Percentiles rank a stretch among this genome's conserved stretches.
phyloP scores from a whole-genome alignment of 2,113 vertebrate genomes.

The Saimiri boliviensis region DNA sequence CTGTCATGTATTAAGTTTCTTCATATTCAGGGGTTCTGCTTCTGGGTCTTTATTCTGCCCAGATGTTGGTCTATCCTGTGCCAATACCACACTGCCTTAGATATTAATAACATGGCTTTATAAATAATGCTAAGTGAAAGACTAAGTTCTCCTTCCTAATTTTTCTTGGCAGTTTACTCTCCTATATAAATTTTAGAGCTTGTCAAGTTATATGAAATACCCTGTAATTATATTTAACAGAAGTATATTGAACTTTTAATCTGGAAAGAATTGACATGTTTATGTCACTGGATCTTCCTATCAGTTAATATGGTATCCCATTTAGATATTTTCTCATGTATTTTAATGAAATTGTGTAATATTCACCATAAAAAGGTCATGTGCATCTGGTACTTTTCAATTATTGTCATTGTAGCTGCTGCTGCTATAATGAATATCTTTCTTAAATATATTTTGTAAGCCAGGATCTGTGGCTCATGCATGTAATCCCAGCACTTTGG shows the following conservation, averaged over 20 bases:
- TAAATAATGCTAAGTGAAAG: not conserved
- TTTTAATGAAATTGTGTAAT: not conserved
- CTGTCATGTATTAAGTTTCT: not conserved
- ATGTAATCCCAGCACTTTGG: not conserved
- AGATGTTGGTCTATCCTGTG: not conserved
- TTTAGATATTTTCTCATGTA: not conserved
- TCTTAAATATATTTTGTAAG: not conserved
- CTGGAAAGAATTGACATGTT: not conserved
- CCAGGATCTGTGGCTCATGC: not conserved
- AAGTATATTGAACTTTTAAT: not conserved
- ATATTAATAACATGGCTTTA: not conserved
- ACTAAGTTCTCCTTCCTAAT: not conserved
- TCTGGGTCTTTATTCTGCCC: not conserved
- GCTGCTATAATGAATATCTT: not conserved
- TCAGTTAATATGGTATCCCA: not conserved
- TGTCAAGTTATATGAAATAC: not conserved
- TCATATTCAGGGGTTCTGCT: not conserved
- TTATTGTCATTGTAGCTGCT: not conserved
- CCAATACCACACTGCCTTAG: not conserved
- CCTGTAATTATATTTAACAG: not conserved
- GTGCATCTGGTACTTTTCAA: not conserved
- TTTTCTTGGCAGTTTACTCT: constrained; percentile 13
- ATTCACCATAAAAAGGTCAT: not conserved
- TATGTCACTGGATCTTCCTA: not conserved
- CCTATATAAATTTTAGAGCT: not conserved